Conservation (phyloP, 2,797 vertebrate genomes). For the Hippoglossus hippoglossus region DNA sequence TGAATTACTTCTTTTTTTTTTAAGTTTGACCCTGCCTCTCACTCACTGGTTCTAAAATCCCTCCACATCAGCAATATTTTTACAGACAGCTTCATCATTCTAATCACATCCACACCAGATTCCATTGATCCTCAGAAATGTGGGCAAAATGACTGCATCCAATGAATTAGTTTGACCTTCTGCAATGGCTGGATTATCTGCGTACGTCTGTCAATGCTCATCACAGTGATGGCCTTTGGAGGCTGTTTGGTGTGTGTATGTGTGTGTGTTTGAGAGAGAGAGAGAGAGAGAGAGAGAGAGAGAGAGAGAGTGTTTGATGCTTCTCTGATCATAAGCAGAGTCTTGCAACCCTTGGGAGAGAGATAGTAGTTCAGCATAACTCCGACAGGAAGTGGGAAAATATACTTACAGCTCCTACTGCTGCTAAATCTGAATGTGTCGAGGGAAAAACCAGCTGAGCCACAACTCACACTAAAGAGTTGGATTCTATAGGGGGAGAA, state of each 20-base stretch:
- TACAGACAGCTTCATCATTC: constrained; percentile 52
- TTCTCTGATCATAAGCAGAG: constrained; percentile 38
- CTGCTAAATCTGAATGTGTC: constrained; percentile 16
- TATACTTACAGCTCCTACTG: constrained; percentile 14
- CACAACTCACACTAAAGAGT: not conserved
- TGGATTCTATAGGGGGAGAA: constrained; percentile 17
- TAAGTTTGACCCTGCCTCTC: constrained; percentile 2
- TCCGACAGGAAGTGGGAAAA: constrained; percentile 24
- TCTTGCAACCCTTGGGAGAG: constrained; percentile 16
- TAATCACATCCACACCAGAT: constrained; percentile 62
- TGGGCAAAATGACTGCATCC: constrained; percentile 66
- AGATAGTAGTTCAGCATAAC: constrained; percentile 15
- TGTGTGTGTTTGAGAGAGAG: constrained; percentile 2
- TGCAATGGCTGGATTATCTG: constrained; percentile 64
- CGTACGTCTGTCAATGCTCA: constrained; percentile 62
- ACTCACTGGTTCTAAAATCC: constrained; percentile 6
- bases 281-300: not conserved
- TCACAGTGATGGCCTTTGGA: constrained; percentile 68
- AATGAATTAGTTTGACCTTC: constrained; percentile 72
- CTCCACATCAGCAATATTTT: constrained; percentile 23
- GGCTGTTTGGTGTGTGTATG: constrained; percentile 32
- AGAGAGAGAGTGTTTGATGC: constrained; percentile 4
- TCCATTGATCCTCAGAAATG: constrained; percentile 53
- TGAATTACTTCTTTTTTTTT: constrained; percentile 4
- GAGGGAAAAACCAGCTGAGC: constrained; percentile 1